Evolutionary conservation across 2,113 vertebrate genomes (phyloP).

Genomic region (Meriones unguiculatus): DNA sequence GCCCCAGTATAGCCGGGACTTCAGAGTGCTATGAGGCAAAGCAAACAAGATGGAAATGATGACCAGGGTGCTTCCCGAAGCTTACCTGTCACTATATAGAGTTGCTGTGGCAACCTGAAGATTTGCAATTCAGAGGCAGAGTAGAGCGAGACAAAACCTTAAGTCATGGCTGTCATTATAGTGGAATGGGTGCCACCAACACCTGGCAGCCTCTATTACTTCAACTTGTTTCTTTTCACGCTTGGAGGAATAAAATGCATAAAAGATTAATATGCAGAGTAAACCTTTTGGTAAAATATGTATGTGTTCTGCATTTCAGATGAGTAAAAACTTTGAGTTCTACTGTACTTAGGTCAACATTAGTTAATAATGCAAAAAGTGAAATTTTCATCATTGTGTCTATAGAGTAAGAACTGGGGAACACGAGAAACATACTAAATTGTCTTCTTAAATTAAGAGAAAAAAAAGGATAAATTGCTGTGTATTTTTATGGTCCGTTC

Average conservation of each 20-base stretch:
- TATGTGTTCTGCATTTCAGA: slow-evolving; percentile 36
- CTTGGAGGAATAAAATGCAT: slow-evolving; percentile 64
- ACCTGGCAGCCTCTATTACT: slow-evolving; percentile 73
- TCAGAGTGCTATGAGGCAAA: slow-evolving; percentile 77
- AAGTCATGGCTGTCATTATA: slow-evolving; percentile 71
- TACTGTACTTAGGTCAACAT: slow-evolving; percentile 31
- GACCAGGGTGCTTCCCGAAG: slow-evolving; percentile 80
- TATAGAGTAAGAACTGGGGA: not conserved
- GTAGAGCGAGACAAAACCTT: slow-evolving; percentile 77
- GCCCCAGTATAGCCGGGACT: slow-evolving; percentile 77
- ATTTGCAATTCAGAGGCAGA: slow-evolving; percentile 82
- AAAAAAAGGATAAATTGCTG: not conserved
- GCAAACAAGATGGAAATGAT: slow-evolving; percentile 82
- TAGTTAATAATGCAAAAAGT: slow-evolving; percentile 61
- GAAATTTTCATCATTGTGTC: not conserved
- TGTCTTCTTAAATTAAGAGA: not conserved
- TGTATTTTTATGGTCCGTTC: not conserved
- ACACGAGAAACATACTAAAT: not conserved
- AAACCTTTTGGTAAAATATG: slow-evolving; percentile 67
- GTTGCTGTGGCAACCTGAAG: slow-evolving; percentile 85
- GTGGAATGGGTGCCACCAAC: slow-evolving; percentile 63
- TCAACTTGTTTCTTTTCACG: slow-evolving; percentile 71
- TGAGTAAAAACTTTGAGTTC: not conserved
- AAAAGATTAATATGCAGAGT: slow-evolving; percentile 69
- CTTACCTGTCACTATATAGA: slow-evolving; percentile 72